Base-by-base conservation (phyloP, 2,797 vertebrate species). In the Artibeus jamaicensis region DNA sequence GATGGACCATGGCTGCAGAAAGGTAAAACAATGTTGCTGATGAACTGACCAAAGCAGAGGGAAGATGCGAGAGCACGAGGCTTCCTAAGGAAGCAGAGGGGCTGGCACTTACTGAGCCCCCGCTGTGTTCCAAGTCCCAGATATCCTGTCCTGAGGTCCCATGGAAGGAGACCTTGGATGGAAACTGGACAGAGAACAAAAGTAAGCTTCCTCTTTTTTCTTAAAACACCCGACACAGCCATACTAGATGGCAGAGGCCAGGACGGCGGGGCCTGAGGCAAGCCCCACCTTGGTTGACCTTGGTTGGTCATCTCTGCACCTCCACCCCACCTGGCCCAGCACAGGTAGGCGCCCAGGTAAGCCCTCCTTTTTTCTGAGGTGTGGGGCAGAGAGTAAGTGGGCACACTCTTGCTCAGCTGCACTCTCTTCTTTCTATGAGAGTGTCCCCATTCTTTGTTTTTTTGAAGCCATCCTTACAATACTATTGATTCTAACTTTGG, bases 401-500 rank as follows among this genome's bases (percentile, higher is more conserved):
- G 55, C 22, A 57, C 22, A 26, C 55, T 24, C 22, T 57, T 57
- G 55, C 55, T 57, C 4, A 3, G 22, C 22, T 57, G 55, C 9
- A 57, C 22, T 26, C 22, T 57, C 55, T 57, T 57, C 22, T 57
- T 26, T 57, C 55, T 57, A 21, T 57, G 22, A 26, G 55, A 11
- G 55, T 57, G 22, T 57, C 55, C 55, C 55, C 9, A 21, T 55
- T 55, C 24, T 55, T 55, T 22, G 6, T 55, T 55, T 53, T 53
- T 53, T 57, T 26, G 55, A 57, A 57, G 55, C 21, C n/a, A 32
- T 24, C 24, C 46, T 67, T 34, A 29, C 8, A 1, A 6, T 5
- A 19, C 4, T 6, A 34, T 0, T 32, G 59, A 32, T 76, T 62
- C 5, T 29, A 4, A 3, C 68, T 84, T 11, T 15, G 7, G 21